Conservation (phyloP, 2,888 invertebrate genomes). For the Hybos culiciformis region DNA sequence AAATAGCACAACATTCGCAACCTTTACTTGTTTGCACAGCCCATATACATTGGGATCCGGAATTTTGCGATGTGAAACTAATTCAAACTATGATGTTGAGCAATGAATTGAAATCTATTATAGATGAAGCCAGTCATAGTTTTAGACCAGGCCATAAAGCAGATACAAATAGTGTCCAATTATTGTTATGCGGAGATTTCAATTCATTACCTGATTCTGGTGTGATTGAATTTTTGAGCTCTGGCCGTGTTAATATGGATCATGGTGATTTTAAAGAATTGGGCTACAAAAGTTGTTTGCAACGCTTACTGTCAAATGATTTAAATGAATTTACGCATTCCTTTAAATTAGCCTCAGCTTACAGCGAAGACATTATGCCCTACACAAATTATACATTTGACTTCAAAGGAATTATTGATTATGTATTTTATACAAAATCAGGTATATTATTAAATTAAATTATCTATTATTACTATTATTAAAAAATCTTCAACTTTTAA, state of each 20-base stretch:
- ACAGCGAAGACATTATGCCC: conserved; percentile 91
- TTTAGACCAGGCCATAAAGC: conserved; percentile 59
- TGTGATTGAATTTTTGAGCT: conserved; percentile 88
- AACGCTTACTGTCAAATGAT: conserved; percentile 77
- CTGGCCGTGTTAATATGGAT: conserved; percentile 77
- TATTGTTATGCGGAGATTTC: conserved; percentile 93
- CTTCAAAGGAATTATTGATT: conserved; percentile 99
- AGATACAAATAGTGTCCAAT: conserved; percentile 69
- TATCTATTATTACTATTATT: too few relatives aligned
- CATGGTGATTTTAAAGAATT: conserved; percentile 96
- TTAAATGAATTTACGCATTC: conserved; percentile 90
- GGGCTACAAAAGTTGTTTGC: conserved; percentile 80
- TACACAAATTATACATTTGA: conserved; percentile 99
- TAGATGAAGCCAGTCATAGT: conserved; percentile 73
- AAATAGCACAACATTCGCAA: conserved; percentile 63
- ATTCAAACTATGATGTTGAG: conserved; percentile 99
- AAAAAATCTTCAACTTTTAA: too few relatives aligned
- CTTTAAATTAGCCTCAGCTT: conserved; percentile 89
- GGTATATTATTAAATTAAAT: too few relatives aligned
- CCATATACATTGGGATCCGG: conserved; percentile 99
- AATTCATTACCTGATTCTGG: conserved; percentile 97
- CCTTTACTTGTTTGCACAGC: conserved; percentile 93
- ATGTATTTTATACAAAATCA: conserved; percentile 95
- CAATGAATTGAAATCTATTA: conserved; percentile 77
- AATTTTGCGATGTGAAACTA: conserved; percentile 97